Base-by-base conservation (phyloP, 37 sponge, comb jelly and placozoan species). In the Chondrilla cf. caribensis region DNA sequence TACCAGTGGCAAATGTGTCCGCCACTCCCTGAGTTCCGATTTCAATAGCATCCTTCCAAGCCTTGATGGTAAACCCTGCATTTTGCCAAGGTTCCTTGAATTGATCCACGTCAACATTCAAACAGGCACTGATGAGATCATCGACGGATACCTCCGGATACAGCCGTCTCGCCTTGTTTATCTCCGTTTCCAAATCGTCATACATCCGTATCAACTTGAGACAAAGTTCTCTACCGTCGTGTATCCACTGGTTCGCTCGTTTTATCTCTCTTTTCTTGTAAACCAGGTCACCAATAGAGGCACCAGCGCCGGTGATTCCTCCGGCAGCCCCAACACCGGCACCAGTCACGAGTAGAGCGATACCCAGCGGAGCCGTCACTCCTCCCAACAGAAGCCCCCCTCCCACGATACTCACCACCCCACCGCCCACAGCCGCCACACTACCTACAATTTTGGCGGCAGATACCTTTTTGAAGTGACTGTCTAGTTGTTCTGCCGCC, bases 401-500 rank as follows among this genome's bases (percentile, higher is more conserved):
- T 8, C 68, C 68, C 32, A 67, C 33, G 1, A 67, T 33, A 29
- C 68, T 67, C 35, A 67, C 32, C 31, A 67, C 35, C n/a, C 68
- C 35, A 26, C 68, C 68, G 1, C 11, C 68, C 29, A 67, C 35
- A n/a, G 35, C 68, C 17, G 68, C 33, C 0, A 33, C 31, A 26
- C 35, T 33, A 3, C 68, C 68, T 31, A 33, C 68, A 31, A 67
- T 67, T 8, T 67, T 28, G 68, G 68, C 68, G 31, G 31, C 29
- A 28, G 32, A 67, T 18, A 67, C 68, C 35, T 67, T 33, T 33
- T 8, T 67, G 35, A 6, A 67, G 2, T 33, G 7, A 7, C 35
- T 67, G 32, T 67, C 35, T 1, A 67, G 31, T 33, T 67, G 68
- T 2, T 67, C 68, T 67, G 68, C 68, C 15, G 68, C 68, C 35